phyloP scores from a whole-genome alignment of 2,888 invertebrate genomes.

The Linnaemya vulpina region DNA sequence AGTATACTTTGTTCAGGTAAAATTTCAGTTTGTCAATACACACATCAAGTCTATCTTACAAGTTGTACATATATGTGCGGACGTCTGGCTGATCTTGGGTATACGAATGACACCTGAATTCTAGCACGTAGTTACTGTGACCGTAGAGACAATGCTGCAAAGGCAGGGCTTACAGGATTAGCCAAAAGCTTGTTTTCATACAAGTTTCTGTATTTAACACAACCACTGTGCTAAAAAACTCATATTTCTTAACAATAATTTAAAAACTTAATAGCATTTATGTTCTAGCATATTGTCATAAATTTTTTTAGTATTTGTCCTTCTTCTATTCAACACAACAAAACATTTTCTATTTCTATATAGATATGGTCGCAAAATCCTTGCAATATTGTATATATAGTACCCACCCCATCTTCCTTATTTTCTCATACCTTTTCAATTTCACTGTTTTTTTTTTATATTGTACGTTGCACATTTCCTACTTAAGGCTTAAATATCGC shows the following conservation, averaged over 20 bases:
- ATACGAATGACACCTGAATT: too few relatives aligned
- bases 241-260: constrained; percentile 22
- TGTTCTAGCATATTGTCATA: constrained; percentile 58
- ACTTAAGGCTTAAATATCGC: constrained; percentile 71
- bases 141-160: too few relatives aligned
- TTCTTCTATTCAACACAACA: constrained; percentile 45
- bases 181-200: too few relatives aligned
- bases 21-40: too few relatives aligned
- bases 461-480: constrained; percentile 53
- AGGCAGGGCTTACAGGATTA: too few relatives aligned
- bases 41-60: too few relatives aligned
- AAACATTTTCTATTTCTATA: not conserved
- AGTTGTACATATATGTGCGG: too few relatives aligned
- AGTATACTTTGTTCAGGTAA: too few relatives aligned
- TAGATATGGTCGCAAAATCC: not conserved
- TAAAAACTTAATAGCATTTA: constrained; percentile 56
- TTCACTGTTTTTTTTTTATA: constrained; percentile 22
- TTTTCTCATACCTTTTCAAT: constrained; percentile 42
- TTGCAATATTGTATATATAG: not conserved
- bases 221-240: constrained; percentile 38
- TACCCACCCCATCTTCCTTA: not conserved
- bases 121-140: too few relatives aligned
- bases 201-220: not conserved
- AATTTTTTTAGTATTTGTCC: constrained; percentile 58
- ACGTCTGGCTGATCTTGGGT: too few relatives aligned